Conservation (phyloP, 2,113 vertebrate genomes). For the Bos indicus region DNA sequence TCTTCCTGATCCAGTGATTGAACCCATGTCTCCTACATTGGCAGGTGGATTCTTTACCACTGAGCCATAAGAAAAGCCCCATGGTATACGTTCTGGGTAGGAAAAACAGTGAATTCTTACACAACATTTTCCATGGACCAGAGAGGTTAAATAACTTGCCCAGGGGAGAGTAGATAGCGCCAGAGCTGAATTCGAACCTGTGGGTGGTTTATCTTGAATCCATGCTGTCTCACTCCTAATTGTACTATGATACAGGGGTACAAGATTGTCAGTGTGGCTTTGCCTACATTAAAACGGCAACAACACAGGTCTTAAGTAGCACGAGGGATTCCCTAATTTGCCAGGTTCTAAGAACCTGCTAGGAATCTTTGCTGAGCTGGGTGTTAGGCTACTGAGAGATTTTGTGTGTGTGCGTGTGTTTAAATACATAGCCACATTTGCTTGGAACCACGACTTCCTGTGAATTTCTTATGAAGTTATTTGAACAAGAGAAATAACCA, state of each 20-base stretch:
- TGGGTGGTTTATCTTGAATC: background rate
- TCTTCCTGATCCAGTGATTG: background rate
- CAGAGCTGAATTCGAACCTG: background rate
- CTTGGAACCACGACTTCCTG: slow-evolving; percentile 44
- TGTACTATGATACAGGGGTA: background rate
- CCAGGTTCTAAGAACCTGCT: slow-evolving; percentile 28
- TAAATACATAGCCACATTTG: slow-evolving; percentile 16
- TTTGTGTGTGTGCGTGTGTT: background rate
- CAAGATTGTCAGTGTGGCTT: slow-evolving; percentile 7
- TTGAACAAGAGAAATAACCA: slow-evolving; percentile 47
- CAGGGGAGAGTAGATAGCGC: background rate
- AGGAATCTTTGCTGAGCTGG: slow-evolving; percentile 48
- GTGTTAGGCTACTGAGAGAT: background rate
- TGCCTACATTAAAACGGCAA: background rate
- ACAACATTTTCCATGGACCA: background rate
- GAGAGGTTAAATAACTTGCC: background rate
- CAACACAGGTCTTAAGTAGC: background rate
- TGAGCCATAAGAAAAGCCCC: background rate
- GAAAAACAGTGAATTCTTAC: background rate
- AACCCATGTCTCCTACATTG: background rate
- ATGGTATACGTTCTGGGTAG: background rate
- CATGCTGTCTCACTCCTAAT: background rate
- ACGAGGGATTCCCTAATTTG: background rate
- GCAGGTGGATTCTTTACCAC: background rate
- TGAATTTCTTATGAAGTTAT: slow-evolving; percentile 35